These are phyloP conservation scores for Coenobita brevimanus DNA, from an alignment of 1,140 invertebrate species.

Conservation along the genomic window DNA sequence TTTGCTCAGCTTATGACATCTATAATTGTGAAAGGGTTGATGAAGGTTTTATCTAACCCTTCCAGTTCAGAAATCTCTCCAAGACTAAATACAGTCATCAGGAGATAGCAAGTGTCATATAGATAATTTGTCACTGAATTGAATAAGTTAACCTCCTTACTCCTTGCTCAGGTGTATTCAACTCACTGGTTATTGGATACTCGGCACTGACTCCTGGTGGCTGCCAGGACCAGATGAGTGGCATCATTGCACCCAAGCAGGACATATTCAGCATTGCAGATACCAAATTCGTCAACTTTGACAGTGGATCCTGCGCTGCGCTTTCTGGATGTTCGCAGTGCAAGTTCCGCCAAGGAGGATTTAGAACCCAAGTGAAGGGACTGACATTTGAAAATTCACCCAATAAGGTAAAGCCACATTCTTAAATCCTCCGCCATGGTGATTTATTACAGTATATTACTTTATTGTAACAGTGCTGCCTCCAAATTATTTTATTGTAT, in stretches of 20 bases:
- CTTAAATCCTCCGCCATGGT: too few relatives aligned
- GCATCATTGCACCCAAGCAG: conserved; percentile 59
- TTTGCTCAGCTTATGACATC: too few relatives aligned
- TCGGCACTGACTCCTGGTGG: conserved; percentile 31
- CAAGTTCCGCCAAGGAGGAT: conserved; percentile 52
- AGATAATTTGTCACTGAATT: too few relatives aligned
- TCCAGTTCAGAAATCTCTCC: too few relatives aligned
- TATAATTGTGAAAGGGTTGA: too few relatives aligned
- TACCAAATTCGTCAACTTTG: conserved; percentile 58
- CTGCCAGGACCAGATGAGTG: conserved; percentile 24
- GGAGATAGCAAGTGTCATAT: too few relatives aligned
- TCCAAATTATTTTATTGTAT: too few relatives aligned
- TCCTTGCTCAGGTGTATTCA: conserved; percentile 27
- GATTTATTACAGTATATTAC: too few relatives aligned
- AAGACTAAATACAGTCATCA: too few relatives aligned
- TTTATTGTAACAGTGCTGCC: too few relatives aligned
- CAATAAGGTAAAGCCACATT: conserved; percentile 62
- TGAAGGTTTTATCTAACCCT: too few relatives aligned
- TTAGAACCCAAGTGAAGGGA: conserved; percentile 15
- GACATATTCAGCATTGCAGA: conserved; percentile 49
- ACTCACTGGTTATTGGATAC: conserved; percentile 46
- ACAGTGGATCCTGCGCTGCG: conserved; percentile 31
- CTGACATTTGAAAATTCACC: conserved; percentile 40
- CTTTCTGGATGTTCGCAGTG: conserved; percentile 62
- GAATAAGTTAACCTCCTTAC: too few relatives aligned